phyloP scores from a whole-genome alignment of 2,113 vertebrate species.

The Amblyornis subalaris region DNA sequence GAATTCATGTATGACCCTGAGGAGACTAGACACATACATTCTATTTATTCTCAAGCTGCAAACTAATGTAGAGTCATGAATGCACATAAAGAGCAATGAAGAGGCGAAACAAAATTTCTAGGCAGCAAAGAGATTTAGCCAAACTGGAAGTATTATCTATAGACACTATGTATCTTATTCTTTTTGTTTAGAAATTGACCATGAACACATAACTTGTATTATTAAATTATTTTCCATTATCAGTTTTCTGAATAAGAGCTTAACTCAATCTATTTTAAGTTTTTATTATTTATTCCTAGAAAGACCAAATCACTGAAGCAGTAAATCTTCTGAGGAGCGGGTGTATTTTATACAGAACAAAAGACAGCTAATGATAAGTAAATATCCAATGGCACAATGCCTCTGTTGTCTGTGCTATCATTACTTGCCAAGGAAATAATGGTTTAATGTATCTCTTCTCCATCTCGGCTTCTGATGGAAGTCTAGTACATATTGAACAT shows the following conservation, averaged over 20 bases:
- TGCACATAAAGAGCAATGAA: neutral
- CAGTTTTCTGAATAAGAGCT: neutral
- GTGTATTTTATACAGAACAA: neutral
- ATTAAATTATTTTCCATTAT: neutral
- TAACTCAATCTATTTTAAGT: neutral
- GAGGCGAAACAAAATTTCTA: neutral
- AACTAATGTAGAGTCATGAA: neutral
- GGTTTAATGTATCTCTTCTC: neutral
- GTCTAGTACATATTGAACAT: neutral
- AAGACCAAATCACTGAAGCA: neutral
- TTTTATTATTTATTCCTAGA: neutral
- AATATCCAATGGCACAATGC: neutral
- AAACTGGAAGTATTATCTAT: neutral
- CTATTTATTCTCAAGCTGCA: neutral
- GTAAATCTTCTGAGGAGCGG: neutral
- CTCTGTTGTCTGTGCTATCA: neutral
- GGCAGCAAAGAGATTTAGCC: neutral
- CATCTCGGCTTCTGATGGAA: neutral
- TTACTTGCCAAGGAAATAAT: neutral
- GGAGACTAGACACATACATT: neutral
- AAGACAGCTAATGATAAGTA: neutral
- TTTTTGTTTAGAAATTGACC: neutral
- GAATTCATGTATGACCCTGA: neutral
- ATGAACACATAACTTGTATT: neutral
- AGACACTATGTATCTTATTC: neutral